Evolutionary conservation across 2,888 invertebrate species (phyloP), one percentile per base, ranked within the genome.

Genomic region (Melanophora roralis): DNA sequence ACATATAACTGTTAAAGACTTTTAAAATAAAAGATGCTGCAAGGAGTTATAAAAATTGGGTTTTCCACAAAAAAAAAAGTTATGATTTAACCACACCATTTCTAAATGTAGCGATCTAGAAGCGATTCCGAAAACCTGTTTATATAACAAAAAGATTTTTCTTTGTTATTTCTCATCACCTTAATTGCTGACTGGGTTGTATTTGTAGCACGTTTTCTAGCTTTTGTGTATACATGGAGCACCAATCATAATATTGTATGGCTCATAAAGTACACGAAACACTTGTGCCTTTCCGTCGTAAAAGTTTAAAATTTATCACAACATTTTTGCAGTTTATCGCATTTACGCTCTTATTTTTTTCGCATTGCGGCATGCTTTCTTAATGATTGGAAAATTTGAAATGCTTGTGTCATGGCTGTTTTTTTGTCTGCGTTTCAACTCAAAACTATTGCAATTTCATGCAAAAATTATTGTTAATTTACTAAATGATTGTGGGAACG

Each of bases 391-490:
- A 72, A 76, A 68, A 67, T 67, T 75, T 72, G 6, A 76, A 80
- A 76, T 72, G 38, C 36, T 72, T 80, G 55, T 27, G 62, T 62
- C 64, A 62, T 62, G 40, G 47, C 68, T 49, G 14, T 64, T 38
- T 69, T 64, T 14, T 43, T 55, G n/a, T 55, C 45, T 60, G 60
- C 36, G 53, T 53, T 59, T 53, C 60, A n/a, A 65, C 57, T 51
- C 65, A 69, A 27, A 69, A 57, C 53, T 71, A 32, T 19, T 67
- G 65, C 65, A 75, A 72, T 76, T 75, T 76, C 60, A 80, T 80
- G 80, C 76, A 76, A 76, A 76, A 62, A 67, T 72, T 67, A 80
- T 68, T 40, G 57, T 62, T 55, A 80, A 68, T 76, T 72, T 62
- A 76, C 62, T 75, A 75, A 67, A 80, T 76, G 62, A 68, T 75